These are phyloP conservation scores for Sycophaga agraensis DNA, from an alignment of 1,140 invertebrate genomes.

Conservation along the genomic window DNA sequence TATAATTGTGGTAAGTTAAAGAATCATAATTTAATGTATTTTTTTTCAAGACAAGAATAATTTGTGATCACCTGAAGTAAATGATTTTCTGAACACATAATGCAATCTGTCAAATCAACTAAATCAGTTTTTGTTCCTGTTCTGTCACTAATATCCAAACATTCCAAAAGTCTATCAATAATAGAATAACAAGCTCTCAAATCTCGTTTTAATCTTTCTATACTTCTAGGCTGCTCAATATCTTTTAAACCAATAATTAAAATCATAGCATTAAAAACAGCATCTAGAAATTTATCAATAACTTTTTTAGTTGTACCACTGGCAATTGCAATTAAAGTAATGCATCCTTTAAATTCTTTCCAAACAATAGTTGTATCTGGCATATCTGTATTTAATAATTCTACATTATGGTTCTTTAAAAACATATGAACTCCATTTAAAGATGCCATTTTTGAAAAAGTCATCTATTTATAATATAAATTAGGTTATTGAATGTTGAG, in stretches of 20 bases:
- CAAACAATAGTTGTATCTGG: constrained; percentile 72
- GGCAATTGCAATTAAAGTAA: constrained; percentile 68
- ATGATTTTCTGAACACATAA: constrained; percentile 70
- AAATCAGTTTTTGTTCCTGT: constrained; percentile 63
- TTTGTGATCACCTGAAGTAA: constrained; percentile 65
- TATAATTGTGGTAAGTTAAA: constrained; percentile 8
- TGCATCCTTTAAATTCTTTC: constrained; percentile 71
- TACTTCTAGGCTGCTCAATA: constrained; percentile 70
- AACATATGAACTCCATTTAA: constrained; percentile 85
- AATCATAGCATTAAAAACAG: constrained; percentile 74
- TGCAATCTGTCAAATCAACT: constrained; percentile 65
- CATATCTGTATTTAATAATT: constrained; percentile 66
- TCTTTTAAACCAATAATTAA: constrained; percentile 77
- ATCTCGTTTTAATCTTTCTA: constrained; percentile 78
- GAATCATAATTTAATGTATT: not conserved
- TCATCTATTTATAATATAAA: constrained; percentile 59
- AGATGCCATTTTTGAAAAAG: constrained; percentile 78
- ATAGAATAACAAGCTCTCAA: constrained; percentile 73
- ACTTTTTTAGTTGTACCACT: constrained; percentile 66
- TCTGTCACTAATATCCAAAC: constrained; percentile 66
- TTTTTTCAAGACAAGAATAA: not conserved
- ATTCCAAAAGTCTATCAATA: constrained; percentile 73
- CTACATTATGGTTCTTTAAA: constrained; percentile 69
- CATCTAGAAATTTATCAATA: constrained; percentile 66
- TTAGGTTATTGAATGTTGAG: constrained; percentile 4